Base-by-base conservation (phyloP, 2,888 invertebrate species). In the Dysmachus trigonus region DNA sequence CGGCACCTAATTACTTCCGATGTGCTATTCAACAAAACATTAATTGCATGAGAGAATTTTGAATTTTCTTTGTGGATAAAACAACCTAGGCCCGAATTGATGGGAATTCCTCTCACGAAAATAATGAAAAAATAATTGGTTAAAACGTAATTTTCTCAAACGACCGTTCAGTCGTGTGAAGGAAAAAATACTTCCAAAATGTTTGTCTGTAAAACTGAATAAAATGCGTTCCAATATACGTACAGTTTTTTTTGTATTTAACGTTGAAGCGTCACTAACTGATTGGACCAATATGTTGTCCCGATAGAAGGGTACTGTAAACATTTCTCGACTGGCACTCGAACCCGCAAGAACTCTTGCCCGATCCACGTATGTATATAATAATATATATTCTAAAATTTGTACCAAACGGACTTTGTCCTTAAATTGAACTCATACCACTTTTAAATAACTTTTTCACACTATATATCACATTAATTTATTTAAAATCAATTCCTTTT, bases 231-330 rank as follows among this genome's bases (percentile, higher is more conserved):
- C 47, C 22, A 41, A 87, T 90, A 87, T 90, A 92, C 92, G 89
- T 94, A 94, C 94, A 93, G 94, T 91, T 85, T 92, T 91, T 89
- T 94, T 94, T 86, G 93, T 92, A 89, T 93, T 93, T 85, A 94
- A 93, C 86, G 94, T 93, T 3, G 95, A 95, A 4, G 95, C 95
- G 92, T 95, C 95, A 88, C 95, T 95, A 88, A 94, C 93, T 27
- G 94, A 94, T 87, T 93, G 92, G 87, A 94, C 93, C 86, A 93
- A 90, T 88, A 92, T 90, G 85, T 91, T 92, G 88, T 92, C 92
- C 88, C 92, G 92, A 90, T 92, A 90, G 89, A 90, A 92, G 87
- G 92, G 92, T 88, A 92, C 89, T 73, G 92, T 92, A 88, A 92
- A 92, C 92, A 92, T 92, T 88, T 86, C 88, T 83, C 7, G 47